These are phyloP conservation scores for Threskiornis aethiopicus DNA, from an alignment of 2,797 vertebrate species.

Conservation along the genomic window DNA sequence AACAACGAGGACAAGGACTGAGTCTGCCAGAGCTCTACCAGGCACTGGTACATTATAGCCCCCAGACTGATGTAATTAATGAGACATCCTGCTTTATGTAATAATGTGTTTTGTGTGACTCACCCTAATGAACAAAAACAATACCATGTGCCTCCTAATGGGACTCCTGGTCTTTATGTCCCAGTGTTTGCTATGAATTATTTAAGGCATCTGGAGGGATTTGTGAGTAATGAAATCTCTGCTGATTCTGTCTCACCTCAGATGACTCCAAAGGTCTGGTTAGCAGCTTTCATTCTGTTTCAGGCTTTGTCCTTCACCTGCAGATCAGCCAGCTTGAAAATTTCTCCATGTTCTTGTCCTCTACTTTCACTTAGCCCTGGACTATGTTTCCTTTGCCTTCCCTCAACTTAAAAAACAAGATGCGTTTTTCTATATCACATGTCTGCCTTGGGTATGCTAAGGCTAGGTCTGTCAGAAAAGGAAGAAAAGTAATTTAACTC, in stretches of 20 bases:
- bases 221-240: slow-evolving; percentile 49
- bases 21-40: background rate
- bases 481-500: background rate
- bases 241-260: slow-evolving; percentile 27
- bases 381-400: background rate
- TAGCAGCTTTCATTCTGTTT: slow-evolving; percentile 5
- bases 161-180: slow-evolving; percentile 13
- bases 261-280: slow-evolving; percentile 20
- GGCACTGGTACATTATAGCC: background rate
- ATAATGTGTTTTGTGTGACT: slow-evolving; percentile 12
- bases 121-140: slow-evolving; percentile 43
- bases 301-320: background rate
- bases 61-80: slow-evolving; percentile 35
- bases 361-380: background rate
- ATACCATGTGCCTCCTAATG: background rate
- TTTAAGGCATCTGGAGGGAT: slow-evolving; percentile 48
- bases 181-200: slow-evolving; percentile 48
- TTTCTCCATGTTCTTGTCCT: background rate
- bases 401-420: background rate
- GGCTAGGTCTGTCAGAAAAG: background rate
- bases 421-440: accelerated
- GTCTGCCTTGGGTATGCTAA: background rate
- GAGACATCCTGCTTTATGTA: slow-evolving; percentile 16
- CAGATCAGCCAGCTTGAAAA: background rate
- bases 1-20: background rate